Evolutionary conservation across 2,113 vertebrate genomes (phyloP).

Genomic region (Cromileptes altivelis): DNA sequence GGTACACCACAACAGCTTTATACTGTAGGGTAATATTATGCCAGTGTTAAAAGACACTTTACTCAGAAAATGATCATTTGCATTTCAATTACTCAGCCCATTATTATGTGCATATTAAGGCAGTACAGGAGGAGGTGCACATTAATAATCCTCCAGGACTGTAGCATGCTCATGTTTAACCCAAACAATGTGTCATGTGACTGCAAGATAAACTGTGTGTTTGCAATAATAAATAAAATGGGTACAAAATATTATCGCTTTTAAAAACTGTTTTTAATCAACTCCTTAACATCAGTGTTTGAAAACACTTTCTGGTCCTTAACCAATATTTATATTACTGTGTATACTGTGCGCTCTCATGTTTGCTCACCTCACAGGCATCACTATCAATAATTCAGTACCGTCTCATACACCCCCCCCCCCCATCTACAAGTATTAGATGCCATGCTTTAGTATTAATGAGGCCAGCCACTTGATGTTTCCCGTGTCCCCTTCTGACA

Average conservation of each 20-base stretch:
- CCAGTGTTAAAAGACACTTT: not conserved
- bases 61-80: no score
- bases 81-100: no score
- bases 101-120: no score
- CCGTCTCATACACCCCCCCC: not conserved
- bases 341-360: not conserved
- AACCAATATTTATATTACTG: not conserved
- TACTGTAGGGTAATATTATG: not conserved
- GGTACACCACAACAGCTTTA: not conserved
- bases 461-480: conserved; percentile 9
- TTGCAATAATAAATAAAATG: no score
- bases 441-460: conserved; percentile 9
- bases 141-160: no score
- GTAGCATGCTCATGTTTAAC: no score
- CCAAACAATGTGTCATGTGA: no score
- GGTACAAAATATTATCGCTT: no score
- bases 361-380: not conserved
- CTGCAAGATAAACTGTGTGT: no score
- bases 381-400: not conserved
- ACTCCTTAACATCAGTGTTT: not conserved
- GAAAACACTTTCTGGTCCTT: not conserved
- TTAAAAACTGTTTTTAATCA: not conserved
- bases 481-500: not conserved
- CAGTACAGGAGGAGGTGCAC: no score
- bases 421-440: conserved; percentile 14